Evolutionary conservation across 2,113 vertebrate species (phyloP), one percentile per base, ranked within the genome.

Genomic region (Rhinogobius similis): DNA sequence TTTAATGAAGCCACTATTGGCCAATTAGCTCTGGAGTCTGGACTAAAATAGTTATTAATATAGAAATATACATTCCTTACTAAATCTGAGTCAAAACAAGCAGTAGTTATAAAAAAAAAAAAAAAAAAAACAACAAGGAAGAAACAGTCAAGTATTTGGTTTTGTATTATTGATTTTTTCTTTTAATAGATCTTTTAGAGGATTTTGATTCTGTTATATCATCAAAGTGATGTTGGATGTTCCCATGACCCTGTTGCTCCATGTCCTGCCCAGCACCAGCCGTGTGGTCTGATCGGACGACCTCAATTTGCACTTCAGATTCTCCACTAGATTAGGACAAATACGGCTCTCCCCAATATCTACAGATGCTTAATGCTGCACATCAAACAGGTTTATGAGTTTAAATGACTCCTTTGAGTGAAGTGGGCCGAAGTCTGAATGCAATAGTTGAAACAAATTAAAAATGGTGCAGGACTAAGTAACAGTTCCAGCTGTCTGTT

Each of bases 231-330:
- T 46, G 46, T 75, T 50, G 59, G 56, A 46, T 36, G 44, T 65
- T 77, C 76, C 68, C 78, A 75, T 83, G 70, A 81, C 67, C 73
- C 63, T 39, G 16, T n/a, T 26, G 50, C 71, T 4, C 13, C 18
- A 10, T 66, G 66, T 64, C 75, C 52, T 52, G 14, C 41, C 62
- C 63, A 64, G 23, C 66, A 70, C 75, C 75, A 27, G 4, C 44
- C 50, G 75, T 68, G 67, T 64, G 76, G 71, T 78, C 67, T 27
- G 27, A 66, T 39, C 68, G 50, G 29, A 32, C 68, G 65, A 82
- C 76, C 78, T 75, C 68, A 79, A 79, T 77, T 77, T 68, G 73
- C 70, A 75, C 75, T 79, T 82, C 56, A 82, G 36, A 56, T 68
- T 68, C 62, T 56, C 23, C 61, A 26, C 46, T 32, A 70, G 63